Percentiles rank a stretch among this genome's conserved stretches.
Conservation (phyloP, 1,140 invertebrate genomes). For the Cotesia typhae region DNA sequence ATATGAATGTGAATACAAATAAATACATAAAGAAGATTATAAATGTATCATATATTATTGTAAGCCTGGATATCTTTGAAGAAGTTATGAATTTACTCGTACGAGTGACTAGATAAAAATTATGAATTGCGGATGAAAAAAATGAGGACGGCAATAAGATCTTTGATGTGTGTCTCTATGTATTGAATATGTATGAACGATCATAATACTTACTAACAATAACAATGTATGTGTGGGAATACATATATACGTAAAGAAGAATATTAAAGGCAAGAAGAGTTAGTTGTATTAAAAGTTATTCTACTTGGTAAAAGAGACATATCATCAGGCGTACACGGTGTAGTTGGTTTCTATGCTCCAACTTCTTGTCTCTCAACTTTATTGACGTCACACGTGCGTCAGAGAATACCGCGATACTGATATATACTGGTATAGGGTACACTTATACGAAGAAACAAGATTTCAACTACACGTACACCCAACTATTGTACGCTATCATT, state of each 20-base stretch:
- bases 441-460: conserved; percentile 57
- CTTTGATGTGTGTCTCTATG: neutral
- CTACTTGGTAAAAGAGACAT: conserved; percentile 18
- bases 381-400: conserved; percentile 64
- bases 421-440: no score
- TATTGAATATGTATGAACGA: no score
- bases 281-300: conserved; percentile 6
- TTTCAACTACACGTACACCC: conserved; percentile 42
- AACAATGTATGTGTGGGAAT: neutral
- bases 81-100: neutral
- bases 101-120: conserved; percentile 5
- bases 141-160: neutral
- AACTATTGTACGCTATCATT: conserved; percentile 46
- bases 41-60: neutral
- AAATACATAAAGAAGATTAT: no score
- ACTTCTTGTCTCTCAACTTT: conserved; percentile 52
- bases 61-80: neutral
- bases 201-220: no score
- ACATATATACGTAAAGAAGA: conserved; percentile 21
- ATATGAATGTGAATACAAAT: neutral
- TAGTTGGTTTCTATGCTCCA: conserved; percentile 25
- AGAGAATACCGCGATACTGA: conserved; percentile 43
- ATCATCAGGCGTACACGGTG: conserved; percentile 1
- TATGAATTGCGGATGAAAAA: neutral
- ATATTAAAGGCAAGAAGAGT: neutral